phyloP scores from a whole-genome alignment of 2,797 vertebrate genomes.

The Triplophysa bombifrons region DNA sequence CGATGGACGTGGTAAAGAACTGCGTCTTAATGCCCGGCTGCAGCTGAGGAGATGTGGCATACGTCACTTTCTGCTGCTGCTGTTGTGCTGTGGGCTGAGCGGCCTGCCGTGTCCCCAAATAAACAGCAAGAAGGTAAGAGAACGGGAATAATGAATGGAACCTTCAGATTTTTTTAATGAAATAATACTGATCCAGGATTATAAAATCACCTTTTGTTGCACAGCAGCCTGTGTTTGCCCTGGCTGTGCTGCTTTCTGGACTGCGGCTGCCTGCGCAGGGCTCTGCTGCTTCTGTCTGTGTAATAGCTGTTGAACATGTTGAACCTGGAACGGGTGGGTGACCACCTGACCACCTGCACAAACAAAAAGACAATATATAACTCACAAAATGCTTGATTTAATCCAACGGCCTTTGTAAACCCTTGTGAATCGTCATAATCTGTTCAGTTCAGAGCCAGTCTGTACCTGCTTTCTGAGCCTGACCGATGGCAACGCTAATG shows the following conservation, averaged over 20 bases:
- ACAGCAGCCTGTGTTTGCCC: slow-evolving; percentile 82
- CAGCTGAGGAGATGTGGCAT: slow-evolving; percentile 75
- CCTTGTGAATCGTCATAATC: background rate
- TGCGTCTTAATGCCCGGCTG: slow-evolving; percentile 87
- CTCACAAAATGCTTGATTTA: no score
- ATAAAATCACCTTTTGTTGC: slow-evolving; percentile 79
- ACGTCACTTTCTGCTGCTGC: slow-evolving; percentile 82
- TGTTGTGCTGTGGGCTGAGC: slow-evolving; percentile 76
- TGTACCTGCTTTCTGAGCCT: slow-evolving; percentile 82
- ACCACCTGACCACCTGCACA: slow-evolving; percentile 83
- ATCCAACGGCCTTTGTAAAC: no score
- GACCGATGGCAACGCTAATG: slow-evolving; percentile 87
- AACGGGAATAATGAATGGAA: background rate
- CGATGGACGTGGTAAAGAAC: slow-evolving; percentile 81
- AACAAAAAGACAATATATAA: background rate
- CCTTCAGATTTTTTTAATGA: background rate
- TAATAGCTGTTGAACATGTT: slow-evolving; percentile 84
- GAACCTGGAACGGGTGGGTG: slow-evolving; percentile 77
- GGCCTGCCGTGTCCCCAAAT: slow-evolving; percentile 83
- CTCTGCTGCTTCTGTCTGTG: slow-evolving; percentile 78
- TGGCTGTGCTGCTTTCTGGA: slow-evolving; percentile 85
- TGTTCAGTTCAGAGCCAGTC: background rate
- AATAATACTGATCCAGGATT: background rate
- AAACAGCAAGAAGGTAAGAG: background rate
- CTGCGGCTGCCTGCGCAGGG: slow-evolving; percentile 73